Base-by-base conservation (phyloP, 1,140 invertebrate genomes). In the Pseudomyrmex gracilis region DNA sequence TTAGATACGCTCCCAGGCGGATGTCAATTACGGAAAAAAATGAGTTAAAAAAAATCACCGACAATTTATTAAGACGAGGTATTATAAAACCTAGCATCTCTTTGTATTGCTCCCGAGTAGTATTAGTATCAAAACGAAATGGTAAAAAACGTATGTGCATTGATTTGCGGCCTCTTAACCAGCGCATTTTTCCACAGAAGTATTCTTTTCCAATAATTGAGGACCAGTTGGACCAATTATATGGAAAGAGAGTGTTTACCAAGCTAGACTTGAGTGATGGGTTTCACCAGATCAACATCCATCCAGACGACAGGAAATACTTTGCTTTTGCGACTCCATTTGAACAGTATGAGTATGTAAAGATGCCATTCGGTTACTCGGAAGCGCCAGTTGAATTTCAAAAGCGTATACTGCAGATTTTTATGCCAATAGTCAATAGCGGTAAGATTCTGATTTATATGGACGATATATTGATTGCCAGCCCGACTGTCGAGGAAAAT, bases 21-120 rank as follows among this genome's bases (percentile, higher is more conserved):
- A 66, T 67, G 45, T 45, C 20, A 1, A 1, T 22, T 3, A 10
- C 1, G 1, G 17, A 49, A 22, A 49, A 49, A 20, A 12, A 12
- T n/a, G n/a, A n/a, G n/a, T n/a, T n/a, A 0, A 2, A 49, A 20
- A 9, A 57, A 22, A 80, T 70, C 1, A 61, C n/a, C 1, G 76
- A 80, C 3, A 55, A 80, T 43, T 1, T 80, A 9, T 49, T 80
- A 17, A 12, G 24, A 5, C 13, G 63, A 13, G 34, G 34, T 17
- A 80, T 80, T 3, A 70, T 80, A 15, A 60, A 61, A 9, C 34
- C 61, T 0, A 80, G 53, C 7, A 58, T 53, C 1, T 77, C 74
- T 0, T 63, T 24, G 1, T 77, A 77, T 53, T 77, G 63, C 4
- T 17, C 53, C 0, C 15, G 74, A 20, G 63, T 67, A 1, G 51